phyloP scores from a whole-genome alignment of 1,140 invertebrate genomes.

The Macrosteles quadrilineatus region DNA sequence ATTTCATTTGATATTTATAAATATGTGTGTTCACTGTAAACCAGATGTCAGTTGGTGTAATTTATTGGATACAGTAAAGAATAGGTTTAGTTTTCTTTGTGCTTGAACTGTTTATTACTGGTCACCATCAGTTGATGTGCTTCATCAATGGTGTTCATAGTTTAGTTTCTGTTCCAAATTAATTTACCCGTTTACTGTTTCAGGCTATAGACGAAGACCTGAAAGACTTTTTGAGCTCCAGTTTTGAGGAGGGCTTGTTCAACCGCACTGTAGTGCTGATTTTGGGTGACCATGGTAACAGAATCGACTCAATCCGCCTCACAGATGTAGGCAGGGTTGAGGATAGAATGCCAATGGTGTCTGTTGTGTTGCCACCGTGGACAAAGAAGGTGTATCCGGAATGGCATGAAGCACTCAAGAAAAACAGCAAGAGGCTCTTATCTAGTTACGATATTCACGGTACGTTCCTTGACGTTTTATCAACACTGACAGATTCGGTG shows the following conservation, averaged over 20 bases:
- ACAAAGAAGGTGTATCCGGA: constrained; percentile 49
- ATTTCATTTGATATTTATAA: no score
- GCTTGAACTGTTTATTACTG: no score
- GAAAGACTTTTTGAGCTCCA: constrained; percentile 48
- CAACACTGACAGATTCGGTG: constrained; percentile 11
- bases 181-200: constrained; percentile 23
- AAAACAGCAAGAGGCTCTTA: constrained; percentile 51
- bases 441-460: constrained; percentile 53
- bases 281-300: constrained; percentile 57
- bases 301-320: constrained; percentile 55
- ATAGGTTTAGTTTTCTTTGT: no score
- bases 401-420: constrained; percentile 47
- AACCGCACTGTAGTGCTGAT: constrained; percentile 56
- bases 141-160: no score
- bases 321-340: constrained; percentile 59
- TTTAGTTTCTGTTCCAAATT: no score
- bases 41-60: no score
- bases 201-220: constrained; percentile 53
- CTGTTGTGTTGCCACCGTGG: constrained; percentile 54
- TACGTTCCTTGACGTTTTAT: constrained; percentile 38
- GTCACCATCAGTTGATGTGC: no score
- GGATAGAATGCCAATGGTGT: constrained; percentile 59
- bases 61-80: no score
- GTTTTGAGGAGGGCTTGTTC: constrained; percentile 47
- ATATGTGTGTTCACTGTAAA: no score